Evolutionary conservation across 1,140 invertebrate genomes (phyloP).

Genomic region (Diorhabda carinulata): DNA sequence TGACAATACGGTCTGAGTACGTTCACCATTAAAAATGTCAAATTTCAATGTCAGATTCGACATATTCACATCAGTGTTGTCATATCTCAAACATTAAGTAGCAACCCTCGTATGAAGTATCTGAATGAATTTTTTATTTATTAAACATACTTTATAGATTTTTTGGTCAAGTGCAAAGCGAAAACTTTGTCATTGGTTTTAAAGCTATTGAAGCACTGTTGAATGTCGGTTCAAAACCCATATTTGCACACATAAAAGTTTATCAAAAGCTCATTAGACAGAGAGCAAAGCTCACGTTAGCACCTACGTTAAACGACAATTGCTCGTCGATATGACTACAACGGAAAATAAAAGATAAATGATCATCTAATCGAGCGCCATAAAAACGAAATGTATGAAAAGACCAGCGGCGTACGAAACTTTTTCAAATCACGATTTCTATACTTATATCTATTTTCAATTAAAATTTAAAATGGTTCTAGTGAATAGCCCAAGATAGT

Average conservation of each 20-base stretch:
- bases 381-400: conserved; percentile 6
- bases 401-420: neutral
- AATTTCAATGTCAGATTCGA: too few species aligned
- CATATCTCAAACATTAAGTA: too few species aligned
- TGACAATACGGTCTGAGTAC: too few species aligned
- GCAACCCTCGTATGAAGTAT: too few species aligned
- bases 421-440: too few species aligned
- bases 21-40: too few species aligned
- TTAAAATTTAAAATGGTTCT: too few species aligned
- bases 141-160: too few species aligned
- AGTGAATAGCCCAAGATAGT: too few species aligned
- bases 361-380: conserved; percentile 7
- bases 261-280: conserved; percentile 10
- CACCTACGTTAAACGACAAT: conserved; percentile 4
- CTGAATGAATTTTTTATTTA: too few species aligned
- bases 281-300: neutral
- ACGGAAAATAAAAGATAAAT: conserved; percentile 12
- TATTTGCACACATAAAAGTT: conserved; percentile 2
- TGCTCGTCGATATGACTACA: neutral
- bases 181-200: neutral
- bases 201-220: neutral
- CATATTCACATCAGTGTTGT: too few species aligned
- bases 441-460: too few species aligned
- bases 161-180: neutral
- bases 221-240: neutral